Evolutionary conservation across 1,140 invertebrate species (phyloP).

Genomic region (Aphaenogaster ashmeadi): DNA sequence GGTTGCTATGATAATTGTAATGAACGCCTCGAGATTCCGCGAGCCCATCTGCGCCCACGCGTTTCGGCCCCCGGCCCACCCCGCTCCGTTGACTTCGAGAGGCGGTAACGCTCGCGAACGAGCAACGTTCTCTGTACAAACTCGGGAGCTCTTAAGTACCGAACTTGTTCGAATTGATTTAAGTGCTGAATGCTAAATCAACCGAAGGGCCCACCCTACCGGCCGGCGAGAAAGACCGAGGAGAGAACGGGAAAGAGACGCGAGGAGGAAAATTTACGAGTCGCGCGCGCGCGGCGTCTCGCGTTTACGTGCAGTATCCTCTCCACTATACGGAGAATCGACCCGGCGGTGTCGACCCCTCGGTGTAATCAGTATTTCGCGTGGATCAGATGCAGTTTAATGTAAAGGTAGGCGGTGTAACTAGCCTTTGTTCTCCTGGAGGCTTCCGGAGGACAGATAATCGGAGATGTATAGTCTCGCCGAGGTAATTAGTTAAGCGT

Average conservation of each 20-base stretch:
- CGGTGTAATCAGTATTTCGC: constrained; percentile 73
- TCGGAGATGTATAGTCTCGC: constrained; percentile 65
- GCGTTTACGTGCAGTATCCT: constrained; percentile 68
- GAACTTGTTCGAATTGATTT: constrained; percentile 87
- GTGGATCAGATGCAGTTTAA: constrained; percentile 71
- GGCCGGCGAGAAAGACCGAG: constrained; percentile 20
- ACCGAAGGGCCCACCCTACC: constrained; percentile 79
- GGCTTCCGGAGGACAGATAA: constrained; percentile 65
- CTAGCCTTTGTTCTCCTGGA: constrained; percentile 64
- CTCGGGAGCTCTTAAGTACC: constrained; percentile 86
- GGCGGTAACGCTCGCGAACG: constrained; percentile 72
- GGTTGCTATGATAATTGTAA: constrained; percentile 86
- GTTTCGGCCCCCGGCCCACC: constrained; percentile 42
- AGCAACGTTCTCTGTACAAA: constrained; percentile 79
- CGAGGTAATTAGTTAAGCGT: constrained; percentile 66
- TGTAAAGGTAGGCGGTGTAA: constrained; percentile 68
- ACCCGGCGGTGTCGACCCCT: constrained; percentile 60
- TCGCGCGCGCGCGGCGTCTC: constrained; percentile 57
- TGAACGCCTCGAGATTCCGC: constrained; percentile 85
- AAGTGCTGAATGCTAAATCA: constrained; percentile 88
- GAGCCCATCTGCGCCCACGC: constrained; percentile 85
- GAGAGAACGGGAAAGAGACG: constrained; percentile 41
- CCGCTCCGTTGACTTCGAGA: constrained; percentile 74
- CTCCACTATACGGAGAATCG: constrained; percentile 38
- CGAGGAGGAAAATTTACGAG: constrained; percentile 74